Conservation (phyloP, 2,797 vertebrate genomes). For the Gymnothorax reevesii region DNA sequence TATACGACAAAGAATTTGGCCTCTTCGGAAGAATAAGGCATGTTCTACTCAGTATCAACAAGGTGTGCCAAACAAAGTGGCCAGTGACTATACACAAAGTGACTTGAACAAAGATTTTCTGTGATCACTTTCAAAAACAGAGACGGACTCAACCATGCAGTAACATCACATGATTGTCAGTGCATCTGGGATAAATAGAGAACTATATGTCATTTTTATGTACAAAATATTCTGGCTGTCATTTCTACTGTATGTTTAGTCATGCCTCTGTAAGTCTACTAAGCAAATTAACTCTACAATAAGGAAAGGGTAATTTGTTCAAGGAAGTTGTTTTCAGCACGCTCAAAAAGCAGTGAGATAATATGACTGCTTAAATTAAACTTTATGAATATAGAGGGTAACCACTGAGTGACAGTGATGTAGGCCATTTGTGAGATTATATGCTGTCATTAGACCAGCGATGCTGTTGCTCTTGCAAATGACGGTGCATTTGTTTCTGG, state of each 20-base stretch:
- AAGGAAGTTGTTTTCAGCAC: conserved; percentile 26
- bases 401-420: neutral
- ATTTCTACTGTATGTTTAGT: conserved; percentile 47
- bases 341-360: conserved; percentile 34
- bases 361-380: conserved; percentile 12
- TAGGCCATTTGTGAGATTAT: conserved; percentile 22
- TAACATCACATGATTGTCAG: conserved; percentile 43
- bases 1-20: no score
- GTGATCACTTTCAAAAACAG: conserved; percentile 58
- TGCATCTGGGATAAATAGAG: conserved; percentile 59
- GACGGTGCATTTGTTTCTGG: neutral
- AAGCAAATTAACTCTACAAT: conserved; percentile 49
- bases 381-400: neutral
- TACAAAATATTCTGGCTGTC: conserved; percentile 45
- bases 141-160: conserved; percentile 54
- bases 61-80: neutral
- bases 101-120: conserved; percentile 28
- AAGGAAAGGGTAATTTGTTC: conserved; percentile 42
- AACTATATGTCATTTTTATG: conserved; percentile 52
- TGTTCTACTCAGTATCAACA: neutral
- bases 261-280: conserved; percentile 48
- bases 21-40: neutral
- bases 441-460: neutral
- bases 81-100: neutral
- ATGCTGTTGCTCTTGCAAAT: neutral